These are phyloP conservation scores for Sinocyclocheilus maitianheensis DNA, from an alignment of 2,113 vertebrate species.

Conservation along the genomic window DNA sequence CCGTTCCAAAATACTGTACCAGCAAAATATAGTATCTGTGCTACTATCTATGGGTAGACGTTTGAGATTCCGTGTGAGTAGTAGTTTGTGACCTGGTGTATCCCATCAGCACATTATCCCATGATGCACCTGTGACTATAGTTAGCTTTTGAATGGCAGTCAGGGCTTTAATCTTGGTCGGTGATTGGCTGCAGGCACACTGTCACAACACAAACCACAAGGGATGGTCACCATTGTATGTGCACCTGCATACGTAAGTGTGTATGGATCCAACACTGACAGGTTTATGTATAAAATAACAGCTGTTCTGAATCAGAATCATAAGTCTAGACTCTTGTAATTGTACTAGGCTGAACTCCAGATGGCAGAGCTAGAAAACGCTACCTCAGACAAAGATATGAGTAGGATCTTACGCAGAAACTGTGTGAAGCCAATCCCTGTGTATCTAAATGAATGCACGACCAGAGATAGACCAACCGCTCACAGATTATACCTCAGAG, in stretches of 20 bases:
- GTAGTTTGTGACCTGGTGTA: constrained; percentile 1
- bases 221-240: constrained; percentile 3
- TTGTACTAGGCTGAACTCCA: not conserved
- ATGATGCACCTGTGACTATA: constrained; percentile 26
- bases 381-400: not conserved
- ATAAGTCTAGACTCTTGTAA: not conserved
- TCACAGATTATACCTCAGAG: constrained; percentile 34
- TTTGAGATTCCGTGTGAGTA: not conserved
- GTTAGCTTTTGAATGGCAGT: constrained; percentile 18
- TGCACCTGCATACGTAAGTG: not conserved
- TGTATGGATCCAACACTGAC: not conserved
- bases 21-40: not conserved
- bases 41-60: not conserved
- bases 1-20: not conserved
- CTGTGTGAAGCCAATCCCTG: not conserved
- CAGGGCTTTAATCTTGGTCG: constrained; percentile 16
- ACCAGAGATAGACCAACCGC: not conserved
- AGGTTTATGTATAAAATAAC: constrained; percentile 9
- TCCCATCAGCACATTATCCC: constrained; percentile 25
- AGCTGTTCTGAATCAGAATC: not conserved
- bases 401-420: not conserved
- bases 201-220: constrained; percentile 17
- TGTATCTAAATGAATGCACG: not conserved
- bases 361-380: not conserved
- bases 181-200: constrained; percentile 27